Evolutionary conservation across 2,113 vertebrate species (phyloP), one percentile per base, ranked within the genome.

Genomic region (Apeltes quadracus): DNA sequence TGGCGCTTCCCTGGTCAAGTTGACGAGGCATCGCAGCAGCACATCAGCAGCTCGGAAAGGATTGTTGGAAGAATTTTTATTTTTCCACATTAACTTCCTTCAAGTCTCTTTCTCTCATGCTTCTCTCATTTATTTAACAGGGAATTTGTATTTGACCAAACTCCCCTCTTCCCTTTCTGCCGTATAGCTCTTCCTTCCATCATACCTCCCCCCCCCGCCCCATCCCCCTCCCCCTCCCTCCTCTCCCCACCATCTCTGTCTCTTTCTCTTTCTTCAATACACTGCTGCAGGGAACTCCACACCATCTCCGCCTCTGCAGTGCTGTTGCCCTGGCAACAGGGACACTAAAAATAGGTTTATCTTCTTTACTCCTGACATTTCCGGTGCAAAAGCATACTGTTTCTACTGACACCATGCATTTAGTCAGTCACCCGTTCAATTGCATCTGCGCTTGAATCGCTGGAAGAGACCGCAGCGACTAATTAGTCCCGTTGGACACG

Each of bases 271-370:
- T 83, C 75, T 89, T 91, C 87, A 87, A 51, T 79, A 73, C 89
- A 91, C 79, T 92, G 92, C 93, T 92, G 87, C 87, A 75, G 93
- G 94, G 90, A 93, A 92, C 91, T 93, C 90, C 87, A 91, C 88
- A 82, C 89, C 87, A 92, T 91, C 85, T 82, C 86, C 84, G 88
- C 84, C 90, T 90, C 91, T 90, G 89, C 90, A n/a, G 91, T 91
- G 90, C 90, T 89, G 92, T 94, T 94, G 84, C 93, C 93, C 87
- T 92, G 88, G 93, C 90, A 94, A 94, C 94, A 93, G 87, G 88
- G 87, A 88, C 90, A 93, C 94, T 94, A 94, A 93, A 94, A 94
- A 94, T 94, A 94, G 92, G 89, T 78, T 88, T 88, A 86, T 94
- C 91, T 94, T 91, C 88, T 91, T 92, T 91, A 91, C 90, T 92